A percentile compares a stretch with the other conserved stretches of the same genome.
phyloP scores from a whole-genome alignment of 2,888 invertebrate genomes.

The Xiphydria camelus region DNA sequence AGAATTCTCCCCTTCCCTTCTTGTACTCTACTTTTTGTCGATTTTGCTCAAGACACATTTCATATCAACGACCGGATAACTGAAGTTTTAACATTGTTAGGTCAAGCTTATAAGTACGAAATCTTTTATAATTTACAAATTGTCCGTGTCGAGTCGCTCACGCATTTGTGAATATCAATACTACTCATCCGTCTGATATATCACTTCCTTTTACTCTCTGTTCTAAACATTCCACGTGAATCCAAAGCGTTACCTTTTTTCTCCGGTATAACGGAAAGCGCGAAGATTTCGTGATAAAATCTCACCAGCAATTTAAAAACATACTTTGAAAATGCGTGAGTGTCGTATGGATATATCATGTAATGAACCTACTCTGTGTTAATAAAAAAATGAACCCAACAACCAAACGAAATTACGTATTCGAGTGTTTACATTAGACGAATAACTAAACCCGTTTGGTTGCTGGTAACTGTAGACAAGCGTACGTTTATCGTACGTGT shows the following conservation, averaged over 20 bases:
- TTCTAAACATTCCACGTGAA: constrained; percentile 28
- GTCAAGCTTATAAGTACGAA: too few species aligned
- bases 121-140: neutral
- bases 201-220: constrained; percentile 10
- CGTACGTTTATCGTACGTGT: constrained; percentile 25
- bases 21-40: constrained; percentile 4
- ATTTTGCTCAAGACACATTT: constrained; percentile 28
- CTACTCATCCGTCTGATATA: constrained; percentile 9
- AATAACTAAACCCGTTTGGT: too few species aligned
- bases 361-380: constrained; percentile 26
- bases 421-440: neutral
- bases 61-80: constrained; percentile 29
- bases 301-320: constrained; percentile 12
- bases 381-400: constrained; percentile 14
- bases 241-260: neutral
- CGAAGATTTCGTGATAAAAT: constrained; percentile 8
- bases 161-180: neutral
- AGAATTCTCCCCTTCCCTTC: neutral
- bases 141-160: neutral
- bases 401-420: constrained; percentile 26
- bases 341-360: constrained; percentile 17
- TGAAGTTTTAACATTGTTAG: too few species aligned
- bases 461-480: constrained; percentile 23
- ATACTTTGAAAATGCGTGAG: constrained; percentile 14
- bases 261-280: neutral